Evolutionary conservation across 2,797 vertebrate genomes (phyloP), one percentile per base, ranked within the genome.

Genomic region (Amblyopsis hoosieri): DNA sequence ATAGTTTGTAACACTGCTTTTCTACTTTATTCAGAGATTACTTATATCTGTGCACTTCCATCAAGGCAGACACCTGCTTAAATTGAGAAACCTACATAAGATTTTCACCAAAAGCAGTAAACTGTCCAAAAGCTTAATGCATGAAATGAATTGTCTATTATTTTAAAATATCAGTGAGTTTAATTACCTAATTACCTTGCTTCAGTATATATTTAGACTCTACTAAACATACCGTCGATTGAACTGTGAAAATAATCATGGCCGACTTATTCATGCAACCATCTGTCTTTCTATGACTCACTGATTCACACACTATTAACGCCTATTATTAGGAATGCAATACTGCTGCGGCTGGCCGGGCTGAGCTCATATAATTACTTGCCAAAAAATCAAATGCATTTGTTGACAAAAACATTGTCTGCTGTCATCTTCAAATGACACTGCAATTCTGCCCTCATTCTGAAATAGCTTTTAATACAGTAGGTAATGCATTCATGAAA

Each of bases 11-110:
- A 42, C 37, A 10, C 9, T 42, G 7, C 37, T 42, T 8, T 42
- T 9, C 37, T 42, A 42, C 37, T 42, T 42, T 42, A 42, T 42
- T 9, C 8, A 42, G 9, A 37, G 33, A 37, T 29, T 29, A 29
- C 23, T 29, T 29, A 29, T 29, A 29, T 29, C 23, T 29, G 23
- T 29, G 23, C 23, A 29, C 23, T 29, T 29, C 23, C 23, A 23
- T 23, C 56, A 46, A 31, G 8, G 81, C 80, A 79, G 71, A 57
- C 45, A 67, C 48, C 69, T 63, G 10, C 76, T 71, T 5, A 66
- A 66, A 61, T 69, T 60, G 3, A 2, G 63, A 78, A 71, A 7
- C 37, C 37, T 42, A 9, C 2, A 42, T 9, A 42, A 42, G 78
- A 59, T 86, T 78, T 64, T 53, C 57, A 57, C 69, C 37, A 65